Base-by-base conservation (phyloP, 2,113 vertebrate genomes). In the Nothobranchius furzeri region DNA sequence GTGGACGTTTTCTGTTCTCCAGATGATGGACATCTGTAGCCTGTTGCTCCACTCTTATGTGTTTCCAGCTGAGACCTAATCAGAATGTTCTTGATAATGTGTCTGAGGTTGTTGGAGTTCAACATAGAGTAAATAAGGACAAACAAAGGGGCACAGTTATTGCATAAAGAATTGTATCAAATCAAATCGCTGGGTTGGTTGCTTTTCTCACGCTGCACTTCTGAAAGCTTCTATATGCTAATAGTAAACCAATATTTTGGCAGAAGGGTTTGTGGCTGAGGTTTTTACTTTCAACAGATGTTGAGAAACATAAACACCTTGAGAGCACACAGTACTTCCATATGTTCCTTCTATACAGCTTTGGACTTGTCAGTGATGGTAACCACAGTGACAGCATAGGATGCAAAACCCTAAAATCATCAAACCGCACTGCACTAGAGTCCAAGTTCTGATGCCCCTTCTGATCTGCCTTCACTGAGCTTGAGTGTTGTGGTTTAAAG, bases 261-360 rank as follows among this genome's bases (percentile, higher is more conserved):
- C 54, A 51, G 40, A 40, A 17, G 25, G 15, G 12, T 70, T 64
- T 81, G 71, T 81, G 81, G 84, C 81, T 62, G 67, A 56, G 64
- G 42, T 76, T 67, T 54, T 61, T 79, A 72, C 72, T 82, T 85
- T 80, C 24, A 85, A 60, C 83, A 82, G 82, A 88, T 83, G 79
- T 73, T 83, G 70, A 66, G 77, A 68, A 85, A 85, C 62, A 76
- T 72, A 76, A 83, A 78, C 73, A 78, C 6, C 17, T 53, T 59
- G 58, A 61, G 60, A 81, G 68, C 78, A 53, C 4, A 3, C 57
- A 85, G 55, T 37, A 66, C 40, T 70, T 83, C 68, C 59, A 83
- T 57, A 79, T 78, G 69, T 67, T 37, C n/a, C 0, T 63, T 65
- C 24, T 74, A 60, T 10, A 30, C 49, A 58, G 78, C 49, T 54